A percentile compares a stretch with the other conserved stretches of the same genome.
phyloP scores from a whole-genome alignment of 2,797 vertebrate genomes.

The Chiloscyllium punctatum region DNA sequence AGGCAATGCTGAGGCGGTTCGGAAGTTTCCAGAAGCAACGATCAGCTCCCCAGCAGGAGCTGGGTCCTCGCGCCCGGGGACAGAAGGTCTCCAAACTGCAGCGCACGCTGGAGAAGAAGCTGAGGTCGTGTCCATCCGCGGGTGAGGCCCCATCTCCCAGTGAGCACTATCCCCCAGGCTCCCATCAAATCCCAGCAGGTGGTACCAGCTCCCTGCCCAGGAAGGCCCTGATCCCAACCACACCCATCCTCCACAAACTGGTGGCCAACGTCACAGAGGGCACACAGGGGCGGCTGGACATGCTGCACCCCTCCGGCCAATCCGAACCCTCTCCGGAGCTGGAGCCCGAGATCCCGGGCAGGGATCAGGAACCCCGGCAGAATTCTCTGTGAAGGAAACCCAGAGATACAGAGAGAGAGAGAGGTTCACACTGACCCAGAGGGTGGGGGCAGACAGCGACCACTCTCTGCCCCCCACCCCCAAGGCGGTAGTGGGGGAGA shows the following conservation, averaged over 20 bases:
- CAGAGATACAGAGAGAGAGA: neutral
- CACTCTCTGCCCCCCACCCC: too few species aligned
- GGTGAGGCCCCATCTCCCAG: conserved; percentile 43
- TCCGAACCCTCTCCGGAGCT: neutral
- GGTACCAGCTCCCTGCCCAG: conserved; percentile 42
- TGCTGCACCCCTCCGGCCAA: conserved; percentile 44
- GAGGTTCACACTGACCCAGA: neutral
- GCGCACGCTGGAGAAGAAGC: conserved; percentile 59
- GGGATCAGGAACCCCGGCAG: neutral
- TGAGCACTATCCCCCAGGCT: conserved; percentile 50
- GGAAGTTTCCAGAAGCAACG: conserved; percentile 74
- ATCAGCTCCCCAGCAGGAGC: conserved; percentile 51
- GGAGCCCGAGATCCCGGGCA: neutral
- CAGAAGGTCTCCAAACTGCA: conserved; percentile 73
- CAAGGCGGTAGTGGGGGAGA: too few species aligned
- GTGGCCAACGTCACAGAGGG: conserved; percentile 47
- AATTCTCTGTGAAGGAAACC: neutral
- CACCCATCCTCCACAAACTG: conserved; percentile 53
- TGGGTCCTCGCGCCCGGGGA: conserved; percentile 50
- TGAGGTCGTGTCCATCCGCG: conserved; percentile 55
- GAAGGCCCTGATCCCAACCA: conserved; percentile 50
- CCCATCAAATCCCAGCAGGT: conserved; percentile 46
- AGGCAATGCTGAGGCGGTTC: conserved; percentile 72
- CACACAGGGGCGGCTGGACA: conserved; percentile 48
- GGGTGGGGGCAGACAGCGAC: too few species aligned